Percentiles rank a stretch among this genome's conserved stretches.
Evolutionary conservation across 2,888 invertebrate genomes (phyloP).

Genomic region (Parthenolecanium corni): DNA sequence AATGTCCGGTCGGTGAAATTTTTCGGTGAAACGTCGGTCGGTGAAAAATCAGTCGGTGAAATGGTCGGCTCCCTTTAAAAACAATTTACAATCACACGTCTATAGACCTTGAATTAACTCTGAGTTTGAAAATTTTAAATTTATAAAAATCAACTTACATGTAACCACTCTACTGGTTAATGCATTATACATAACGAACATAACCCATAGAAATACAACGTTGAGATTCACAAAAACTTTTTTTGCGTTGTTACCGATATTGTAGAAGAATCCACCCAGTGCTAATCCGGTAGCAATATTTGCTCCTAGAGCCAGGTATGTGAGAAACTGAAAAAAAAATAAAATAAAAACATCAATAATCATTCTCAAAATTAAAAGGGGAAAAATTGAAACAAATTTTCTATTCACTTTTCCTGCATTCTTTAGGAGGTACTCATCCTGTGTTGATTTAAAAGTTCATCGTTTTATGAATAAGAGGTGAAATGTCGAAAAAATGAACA

Average conservation of each 20-base stretch:
- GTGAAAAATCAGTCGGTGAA: too few relatives aligned
- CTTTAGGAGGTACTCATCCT: too few relatives aligned
- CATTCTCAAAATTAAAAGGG: not conserved
- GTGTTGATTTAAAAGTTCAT: too few relatives aligned
- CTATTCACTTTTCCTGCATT: too few relatives aligned
- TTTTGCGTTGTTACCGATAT: slow-evolving; percentile 75
- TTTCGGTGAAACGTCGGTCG: too few relatives aligned
- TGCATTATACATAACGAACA: slow-evolving; percentile 90
- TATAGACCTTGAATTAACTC: too few relatives aligned
- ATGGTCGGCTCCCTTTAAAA: too few relatives aligned
- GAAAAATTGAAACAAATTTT: too few relatives aligned
- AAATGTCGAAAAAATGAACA: too few relatives aligned
- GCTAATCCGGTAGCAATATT: slow-evolving; percentile 69
- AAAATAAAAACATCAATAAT: not conserved
- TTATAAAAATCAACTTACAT: slow-evolving; percentile 56
- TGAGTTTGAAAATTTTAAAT: not conserved
- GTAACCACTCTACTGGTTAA: slow-evolving; percentile 80
- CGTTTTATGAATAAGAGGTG: too few relatives aligned
- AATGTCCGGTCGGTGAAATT: too few relatives aligned
- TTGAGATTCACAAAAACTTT: slow-evolving; percentile 75
- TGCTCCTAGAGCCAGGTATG: slow-evolving; percentile 58
- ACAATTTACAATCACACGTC: too few relatives aligned
- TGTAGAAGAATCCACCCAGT: slow-evolving; percentile 69
- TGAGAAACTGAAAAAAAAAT: slow-evolving; percentile 48
- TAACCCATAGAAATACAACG: slow-evolving; percentile 77